Percentiles rank a stretch among this genome's conserved stretches.
phyloP scores from a whole-genome alignment of 1,140 invertebrate genomes.

The Drosophila athabasca region DNA sequence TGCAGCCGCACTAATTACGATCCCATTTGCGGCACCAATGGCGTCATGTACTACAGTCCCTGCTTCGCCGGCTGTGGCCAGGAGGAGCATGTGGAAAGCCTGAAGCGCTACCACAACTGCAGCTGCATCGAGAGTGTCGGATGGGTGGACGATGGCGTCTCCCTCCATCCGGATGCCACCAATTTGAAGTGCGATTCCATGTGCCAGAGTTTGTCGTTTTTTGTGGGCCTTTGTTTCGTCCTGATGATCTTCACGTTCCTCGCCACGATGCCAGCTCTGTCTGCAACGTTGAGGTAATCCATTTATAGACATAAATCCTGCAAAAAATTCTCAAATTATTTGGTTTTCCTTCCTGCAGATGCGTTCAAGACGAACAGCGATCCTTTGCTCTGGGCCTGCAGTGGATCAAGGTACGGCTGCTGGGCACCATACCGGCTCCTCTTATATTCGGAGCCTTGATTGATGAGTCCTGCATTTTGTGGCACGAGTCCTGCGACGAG shows the following conservation, averaged over 20 bases:
- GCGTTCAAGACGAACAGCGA: constrained; percentile 91
- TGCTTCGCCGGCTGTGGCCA: constrained; percentile 91
- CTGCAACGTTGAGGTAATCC: constrained; percentile 89
- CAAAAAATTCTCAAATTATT: background rate
- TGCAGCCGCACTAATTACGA: constrained; percentile 86
- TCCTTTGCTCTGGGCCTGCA: constrained; percentile 94
- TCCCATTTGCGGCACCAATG: constrained; percentile 90
- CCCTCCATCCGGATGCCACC: constrained; percentile 35
- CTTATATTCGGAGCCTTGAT: constrained; percentile 93
- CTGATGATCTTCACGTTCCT: constrained; percentile 91
- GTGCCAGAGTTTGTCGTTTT: constrained; percentile 88
- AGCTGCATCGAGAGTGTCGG: constrained; percentile 83
- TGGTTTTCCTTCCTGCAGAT: constrained; percentile 84
- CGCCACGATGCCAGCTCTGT: constrained; percentile 90
- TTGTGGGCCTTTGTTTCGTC: constrained; percentile 88
- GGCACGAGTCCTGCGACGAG: constrained; percentile 87
- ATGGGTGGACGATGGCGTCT: constrained; percentile 11
- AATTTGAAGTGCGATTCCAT: constrained; percentile 86
- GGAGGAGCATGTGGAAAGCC: constrained; percentile 72
- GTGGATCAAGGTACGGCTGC: constrained; percentile 91
- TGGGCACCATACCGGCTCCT: constrained; percentile 94
- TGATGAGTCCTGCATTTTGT: constrained; percentile 92
- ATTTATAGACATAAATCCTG: background rate
- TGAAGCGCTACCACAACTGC: constrained; percentile 85
- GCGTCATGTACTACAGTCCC: constrained; percentile 92